A percentile compares a stretch with the other conserved stretches of the same genome.
Evolutionary conservation across 2,797 vertebrate genomes (phyloP).

Genomic region (Darevskia nairensis): DNA sequence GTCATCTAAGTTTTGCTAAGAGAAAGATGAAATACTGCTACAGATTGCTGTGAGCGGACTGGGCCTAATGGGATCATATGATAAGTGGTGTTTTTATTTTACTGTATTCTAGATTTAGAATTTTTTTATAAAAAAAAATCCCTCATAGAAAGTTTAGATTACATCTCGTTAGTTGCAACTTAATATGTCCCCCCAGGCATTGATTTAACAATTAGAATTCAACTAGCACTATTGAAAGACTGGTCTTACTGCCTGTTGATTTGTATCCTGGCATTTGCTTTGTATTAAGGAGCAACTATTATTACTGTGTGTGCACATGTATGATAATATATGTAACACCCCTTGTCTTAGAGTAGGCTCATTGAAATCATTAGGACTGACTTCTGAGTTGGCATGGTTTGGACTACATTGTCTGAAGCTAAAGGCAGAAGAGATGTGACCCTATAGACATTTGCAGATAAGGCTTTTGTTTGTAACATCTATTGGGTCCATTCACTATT

Average conservation of each 20-base stretch:
- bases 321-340: too few species aligned
- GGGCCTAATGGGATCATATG: constrained; percentile 63
- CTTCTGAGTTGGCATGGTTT: neutral
- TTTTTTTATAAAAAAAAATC: constrained; percentile 30
- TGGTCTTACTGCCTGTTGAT: constrained; percentile 54
- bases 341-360: neutral
- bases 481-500: neutral
- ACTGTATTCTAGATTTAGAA: constrained; percentile 62
- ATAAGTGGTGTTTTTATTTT: constrained; percentile 55
- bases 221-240: constrained; percentile 44
- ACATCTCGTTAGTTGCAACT: constrained; percentile 66
- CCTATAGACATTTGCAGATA: neutral
- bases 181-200: constrained; percentile 55
- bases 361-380: neutral
- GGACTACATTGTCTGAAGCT: constrained; percentile 7
- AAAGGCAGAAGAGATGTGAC: neutral
- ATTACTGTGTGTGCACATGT: neutral
- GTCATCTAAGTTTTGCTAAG: constrained; percentile 60
- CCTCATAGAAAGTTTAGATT: constrained; percentile 58
- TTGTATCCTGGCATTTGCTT: constrained; percentile 61
- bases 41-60: constrained; percentile 66
- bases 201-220: constrained; percentile 65
- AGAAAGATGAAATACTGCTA: constrained; percentile 59
- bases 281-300: constrained; percentile 58
- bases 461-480: neutral